phyloP scores from a whole-genome alignment of 1,140 invertebrate species.

The Caenorhabditis inopinata region DNA sequence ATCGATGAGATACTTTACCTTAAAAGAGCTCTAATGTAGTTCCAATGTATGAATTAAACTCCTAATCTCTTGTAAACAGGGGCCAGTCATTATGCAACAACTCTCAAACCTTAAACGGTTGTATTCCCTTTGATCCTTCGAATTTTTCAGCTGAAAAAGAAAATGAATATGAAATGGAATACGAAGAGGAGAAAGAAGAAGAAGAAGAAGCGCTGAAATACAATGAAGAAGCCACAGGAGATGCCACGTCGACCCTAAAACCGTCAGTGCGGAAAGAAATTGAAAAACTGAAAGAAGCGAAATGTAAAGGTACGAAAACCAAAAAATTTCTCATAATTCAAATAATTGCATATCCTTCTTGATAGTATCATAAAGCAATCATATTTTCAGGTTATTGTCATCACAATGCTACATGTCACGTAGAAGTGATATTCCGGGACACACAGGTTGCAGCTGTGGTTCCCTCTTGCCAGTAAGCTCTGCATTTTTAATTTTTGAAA shows the following conservation, averaged over 20 bases:
- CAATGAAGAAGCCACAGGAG: constrained; percentile 6
- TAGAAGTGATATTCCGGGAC: constrained; percentile 15
- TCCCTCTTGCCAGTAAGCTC: constrained; percentile 12
- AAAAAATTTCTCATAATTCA: too few species aligned
- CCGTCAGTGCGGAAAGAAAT: constrained; percentile 5
- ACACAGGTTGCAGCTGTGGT: not conserved
- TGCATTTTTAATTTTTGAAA: too few species aligned
- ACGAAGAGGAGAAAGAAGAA: constrained; percentile 3
- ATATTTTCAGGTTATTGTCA: constrained; percentile 1
- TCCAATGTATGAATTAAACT: too few species aligned
- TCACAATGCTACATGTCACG: constrained; percentile 9
- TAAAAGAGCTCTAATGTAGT: too few species aligned
- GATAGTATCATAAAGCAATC: too few species aligned
- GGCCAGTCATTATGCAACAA: too few species aligned
- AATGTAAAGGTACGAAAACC: not conserved
- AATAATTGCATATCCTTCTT: too few species aligned
- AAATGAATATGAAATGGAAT: not conserved
- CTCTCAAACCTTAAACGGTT: too few species aligned
- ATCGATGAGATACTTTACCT: too few species aligned
- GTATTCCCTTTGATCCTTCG: too few species aligned
- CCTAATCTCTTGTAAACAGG: too few species aligned
- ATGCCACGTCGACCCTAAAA: not conserved
- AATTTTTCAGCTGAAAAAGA: not conserved
- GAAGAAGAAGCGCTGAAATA: constrained; percentile 27
- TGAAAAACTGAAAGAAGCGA: constrained; percentile 1